These are phyloP conservation scores for Diorhabda sublineata DNA, from an alignment of 1,140 invertebrate species.

Conservation along the genomic window DNA sequence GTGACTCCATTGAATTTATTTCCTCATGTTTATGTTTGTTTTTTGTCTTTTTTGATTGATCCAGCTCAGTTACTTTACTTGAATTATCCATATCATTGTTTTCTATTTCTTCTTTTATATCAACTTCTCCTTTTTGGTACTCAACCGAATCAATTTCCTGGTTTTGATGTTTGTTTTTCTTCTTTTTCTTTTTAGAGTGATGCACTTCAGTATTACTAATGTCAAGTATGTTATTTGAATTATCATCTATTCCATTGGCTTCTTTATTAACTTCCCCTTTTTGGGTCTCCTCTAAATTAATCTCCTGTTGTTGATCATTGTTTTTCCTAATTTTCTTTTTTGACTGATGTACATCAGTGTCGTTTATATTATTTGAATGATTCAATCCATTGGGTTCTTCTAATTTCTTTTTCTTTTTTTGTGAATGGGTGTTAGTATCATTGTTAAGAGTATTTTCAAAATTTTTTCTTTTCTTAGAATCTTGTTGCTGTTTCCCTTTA, in stretches of 20 bases:
- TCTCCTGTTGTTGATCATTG: no score
- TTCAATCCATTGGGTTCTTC: background rate
- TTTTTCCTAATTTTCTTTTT: no score
- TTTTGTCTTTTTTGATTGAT: constrained; percentile 25
- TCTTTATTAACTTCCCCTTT: constrained; percentile 31
- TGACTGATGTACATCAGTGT: no score
- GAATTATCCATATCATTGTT: constrained; percentile 29
- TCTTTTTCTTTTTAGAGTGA: no score
- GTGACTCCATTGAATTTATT: constrained; percentile 2
- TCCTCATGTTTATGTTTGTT: background rate
- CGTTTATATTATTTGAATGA: no score
- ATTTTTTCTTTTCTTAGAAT: background rate
- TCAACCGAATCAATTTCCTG: no score
- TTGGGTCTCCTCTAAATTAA: background rate
- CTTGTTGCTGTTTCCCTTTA: constrained; percentile 11
- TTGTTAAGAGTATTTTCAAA: background rate
- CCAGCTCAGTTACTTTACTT: constrained; percentile 29
- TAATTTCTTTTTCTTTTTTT: constrained; percentile 17
- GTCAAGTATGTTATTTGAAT: constrained; percentile 24
- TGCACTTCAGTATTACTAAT: constrained; percentile 16
- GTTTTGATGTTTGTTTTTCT: no score
- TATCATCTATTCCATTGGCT: constrained; percentile 18
- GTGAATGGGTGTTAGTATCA: background rate
- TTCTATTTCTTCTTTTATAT: constrained; percentile 13
- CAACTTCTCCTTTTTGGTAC: no score